A percentile compares a stretch with the other conserved stretches of the same genome.
phyloP scores from a whole-genome alignment of 2,888 invertebrate genomes.

The Diabrotica balteata region DNA sequence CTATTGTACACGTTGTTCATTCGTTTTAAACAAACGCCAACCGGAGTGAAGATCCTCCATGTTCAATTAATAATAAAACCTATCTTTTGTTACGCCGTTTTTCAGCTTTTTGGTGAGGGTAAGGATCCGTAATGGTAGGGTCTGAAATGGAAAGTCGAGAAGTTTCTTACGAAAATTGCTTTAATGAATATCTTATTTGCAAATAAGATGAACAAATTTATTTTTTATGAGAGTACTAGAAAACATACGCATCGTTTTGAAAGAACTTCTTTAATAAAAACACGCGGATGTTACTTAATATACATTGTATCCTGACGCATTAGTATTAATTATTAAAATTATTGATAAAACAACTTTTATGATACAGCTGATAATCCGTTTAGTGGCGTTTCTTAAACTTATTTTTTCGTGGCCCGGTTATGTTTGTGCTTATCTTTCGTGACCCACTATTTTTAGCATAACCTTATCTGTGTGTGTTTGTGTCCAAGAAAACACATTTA shows the following conservation, averaged over 20 bases:
- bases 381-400: too few relatives aligned
- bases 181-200: conserved; percentile 3
- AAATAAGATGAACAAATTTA: too few relatives aligned
- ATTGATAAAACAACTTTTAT: too few relatives aligned
- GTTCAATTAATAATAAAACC: conserved; percentile 20
- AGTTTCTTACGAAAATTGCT: background rate
- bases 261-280: background rate
- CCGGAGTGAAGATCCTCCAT: conserved; percentile 15
- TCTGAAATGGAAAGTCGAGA: conserved; percentile 6
- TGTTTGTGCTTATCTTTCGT: too few relatives aligned
- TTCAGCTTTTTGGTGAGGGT: conserved; percentile 5
- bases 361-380: background rate
- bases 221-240: too few relatives aligned
- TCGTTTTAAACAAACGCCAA: conserved; percentile 12
- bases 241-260: too few relatives aligned
- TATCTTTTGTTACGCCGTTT: conserved; percentile 13
- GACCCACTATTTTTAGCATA: too few relatives aligned
- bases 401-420: too few relatives aligned
- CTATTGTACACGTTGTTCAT: conserved; percentile 9
- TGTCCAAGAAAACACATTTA: too few relatives aligned
- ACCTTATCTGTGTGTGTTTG: too few relatives aligned
- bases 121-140: background rate
- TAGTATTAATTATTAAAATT: too few relatives aligned
- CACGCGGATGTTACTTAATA: background rate
- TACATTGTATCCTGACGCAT: background rate